These are phyloP conservation scores for Hycleus phaleratus DNA, from an alignment of 1,140 invertebrate species.

Conservation along the genomic window DNA sequence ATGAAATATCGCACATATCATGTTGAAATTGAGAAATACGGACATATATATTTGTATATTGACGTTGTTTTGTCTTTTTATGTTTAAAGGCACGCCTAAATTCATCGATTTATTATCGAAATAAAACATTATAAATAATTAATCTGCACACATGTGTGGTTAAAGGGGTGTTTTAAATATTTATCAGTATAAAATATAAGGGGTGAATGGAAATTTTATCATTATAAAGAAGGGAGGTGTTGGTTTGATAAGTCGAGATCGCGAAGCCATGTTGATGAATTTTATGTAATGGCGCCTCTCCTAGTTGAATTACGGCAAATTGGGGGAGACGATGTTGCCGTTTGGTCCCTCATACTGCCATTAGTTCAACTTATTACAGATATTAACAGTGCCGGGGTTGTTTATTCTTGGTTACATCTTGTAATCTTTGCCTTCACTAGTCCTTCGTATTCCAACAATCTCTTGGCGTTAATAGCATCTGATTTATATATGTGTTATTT, in stretches of 20 bases:
- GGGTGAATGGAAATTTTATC: too few species aligned
- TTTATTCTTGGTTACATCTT: constrained; percentile 17
- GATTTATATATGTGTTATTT: constrained; percentile 10
- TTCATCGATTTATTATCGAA: too few species aligned
- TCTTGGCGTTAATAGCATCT: constrained; percentile 10
- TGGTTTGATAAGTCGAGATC: constrained; percentile 17
- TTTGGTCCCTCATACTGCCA: constrained; percentile 7
- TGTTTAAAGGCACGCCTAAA: too few species aligned
- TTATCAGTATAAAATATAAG: too few species aligned
- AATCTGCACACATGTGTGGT: too few species aligned
- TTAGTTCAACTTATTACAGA: constrained; percentile 16
- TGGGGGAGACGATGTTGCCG: constrained; percentile 7
- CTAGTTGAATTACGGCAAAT: constrained; percentile 22
- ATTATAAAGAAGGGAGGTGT: neutral
- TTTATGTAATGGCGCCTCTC: constrained; percentile 21
- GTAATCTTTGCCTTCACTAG: constrained; percentile 13
- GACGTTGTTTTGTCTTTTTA: too few species aligned
- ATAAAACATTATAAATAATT: too few species aligned
- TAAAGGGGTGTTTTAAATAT: too few species aligned
- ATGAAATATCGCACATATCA: constrained; percentile 19
- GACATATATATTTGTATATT: too few species aligned
- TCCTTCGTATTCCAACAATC: neutral
- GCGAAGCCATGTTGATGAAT: constrained; percentile 21
- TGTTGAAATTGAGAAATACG: too few species aligned
- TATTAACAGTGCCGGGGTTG: constrained; percentile 11